Percentiles rank a stretch among this genome's conserved stretches.
These are phyloP conservation scores for Heliconius ismenius DNA, from an alignment of 2,888 invertebrate species.

Conservation along the genomic window DNA sequence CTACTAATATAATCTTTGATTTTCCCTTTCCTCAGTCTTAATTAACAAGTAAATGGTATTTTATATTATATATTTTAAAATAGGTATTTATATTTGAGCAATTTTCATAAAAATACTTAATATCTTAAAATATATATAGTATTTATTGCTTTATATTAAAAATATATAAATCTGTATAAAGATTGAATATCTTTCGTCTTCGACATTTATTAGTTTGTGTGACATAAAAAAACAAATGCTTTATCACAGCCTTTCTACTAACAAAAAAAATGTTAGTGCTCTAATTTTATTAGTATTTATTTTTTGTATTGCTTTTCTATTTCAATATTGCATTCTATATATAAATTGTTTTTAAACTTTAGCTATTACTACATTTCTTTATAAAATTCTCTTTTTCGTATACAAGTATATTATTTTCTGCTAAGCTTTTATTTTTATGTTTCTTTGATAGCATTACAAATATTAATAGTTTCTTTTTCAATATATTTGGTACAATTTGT, in stretches of 20 bases:
- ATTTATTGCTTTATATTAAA: too few species aligned
- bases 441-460: slow-evolving; percentile 61
- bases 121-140: neutral
- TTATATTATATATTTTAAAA: neutral
- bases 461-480: slow-evolving; percentile 55
- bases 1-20: slow-evolving; percentile 9
- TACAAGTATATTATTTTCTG: slow-evolving; percentile 62
- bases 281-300: neutral
- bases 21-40: slow-evolving; percentile 18
- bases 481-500: slow-evolving; percentile 54
- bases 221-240: slow-evolving; percentile 27
- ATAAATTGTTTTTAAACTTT: neutral
- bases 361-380: slow-evolving; percentile 46
- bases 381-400: slow-evolving; percentile 68
- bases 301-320: neutral
- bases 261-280: neutral
- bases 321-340: neutral
- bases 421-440: slow-evolving; percentile 57
- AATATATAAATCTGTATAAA: neutral
- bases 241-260: slow-evolving; percentile 30
- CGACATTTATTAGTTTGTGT: neutral
- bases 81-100: neutral
- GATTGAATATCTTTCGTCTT: neutral
- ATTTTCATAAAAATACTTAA: neutral
- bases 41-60: slow-evolving; percentile 11